Percentiles rank a stretch among this genome's conserved stretches.
phyloP scores from a whole-genome alignment of 2,888 invertebrate species.

The Hydriomena furcata region DNA sequence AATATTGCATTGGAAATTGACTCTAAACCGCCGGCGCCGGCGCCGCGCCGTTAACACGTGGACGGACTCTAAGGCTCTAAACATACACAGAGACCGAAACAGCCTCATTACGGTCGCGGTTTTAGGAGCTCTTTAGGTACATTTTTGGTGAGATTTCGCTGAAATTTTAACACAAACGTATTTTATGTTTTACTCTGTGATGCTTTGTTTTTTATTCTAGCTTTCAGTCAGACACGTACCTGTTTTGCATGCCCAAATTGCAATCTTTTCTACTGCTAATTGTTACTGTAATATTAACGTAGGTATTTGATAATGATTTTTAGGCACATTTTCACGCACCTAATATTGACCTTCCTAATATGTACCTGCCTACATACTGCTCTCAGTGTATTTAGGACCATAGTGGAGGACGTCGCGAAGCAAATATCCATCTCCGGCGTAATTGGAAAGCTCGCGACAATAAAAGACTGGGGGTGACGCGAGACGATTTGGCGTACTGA shows the following conservation, averaged over 20 bases:
- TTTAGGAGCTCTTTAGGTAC: conserved; percentile 3
- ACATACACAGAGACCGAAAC: conserved; percentile 22
- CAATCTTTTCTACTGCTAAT: too few species aligned
- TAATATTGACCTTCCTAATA: neutral
- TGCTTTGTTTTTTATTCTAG: too few species aligned
- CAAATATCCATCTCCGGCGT: conserved; percentile 63
- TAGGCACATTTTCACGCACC: too few species aligned
- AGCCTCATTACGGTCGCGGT: conserved; percentile 20
- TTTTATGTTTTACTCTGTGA: neutral
- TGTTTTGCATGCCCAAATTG: too few species aligned
- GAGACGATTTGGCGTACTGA: conserved; percentile 50
- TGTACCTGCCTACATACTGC: neutral
- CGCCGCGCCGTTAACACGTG: too few species aligned
- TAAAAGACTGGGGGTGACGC: conserved; percentile 61
- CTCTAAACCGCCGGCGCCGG: too few species aligned
- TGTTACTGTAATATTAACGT: too few species aligned
- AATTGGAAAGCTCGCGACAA: conserved; percentile 70
- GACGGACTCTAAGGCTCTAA: conserved; percentile 30
- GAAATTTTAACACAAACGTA: conserved; percentile 9
- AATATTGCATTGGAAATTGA: too few species aligned
- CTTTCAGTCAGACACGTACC: too few species aligned
- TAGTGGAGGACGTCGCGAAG: conserved; percentile 25
- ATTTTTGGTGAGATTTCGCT: conserved; percentile 1
- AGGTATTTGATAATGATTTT: too few species aligned
- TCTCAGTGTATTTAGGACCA: conserved; percentile 17